phyloP scores from a whole-genome alignment of 1,140 invertebrate genomes.

The Penaeus indicus region DNA sequence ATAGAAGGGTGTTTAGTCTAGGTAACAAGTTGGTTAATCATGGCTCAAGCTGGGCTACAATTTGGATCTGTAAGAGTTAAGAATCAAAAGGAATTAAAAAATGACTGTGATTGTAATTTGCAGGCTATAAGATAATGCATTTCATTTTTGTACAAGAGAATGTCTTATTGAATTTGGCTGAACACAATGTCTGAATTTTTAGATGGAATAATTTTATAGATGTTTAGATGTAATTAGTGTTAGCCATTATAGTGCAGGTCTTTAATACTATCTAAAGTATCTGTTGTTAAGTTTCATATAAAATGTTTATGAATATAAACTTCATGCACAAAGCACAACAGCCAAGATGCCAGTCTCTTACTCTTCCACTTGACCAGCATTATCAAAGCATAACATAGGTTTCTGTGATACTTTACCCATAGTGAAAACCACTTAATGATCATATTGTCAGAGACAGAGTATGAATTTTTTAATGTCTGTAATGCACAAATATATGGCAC shows the following conservation, averaged over 20 bases:
- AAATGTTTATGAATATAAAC: neutral
- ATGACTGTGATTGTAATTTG: conserved; percentile 1
- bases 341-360: neutral
- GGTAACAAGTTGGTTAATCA: conserved; percentile 53
- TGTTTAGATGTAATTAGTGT: too few species aligned
- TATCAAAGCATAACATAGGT: conserved; percentile 56
- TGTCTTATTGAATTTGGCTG: too few species aligned
- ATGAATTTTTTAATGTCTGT: conserved; percentile 42
- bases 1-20: conserved; percentile 53
- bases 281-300: too few species aligned
- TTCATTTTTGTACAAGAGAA: too few species aligned
- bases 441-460: conserved; percentile 53
- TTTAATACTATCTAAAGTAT: too few species aligned
- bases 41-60: conserved; percentile 47
- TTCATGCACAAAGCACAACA: conserved; percentile 44
- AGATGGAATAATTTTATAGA: too few species aligned
- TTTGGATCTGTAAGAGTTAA: conserved; percentile 35
- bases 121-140: too few species aligned
- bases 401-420: conserved; percentile 58
- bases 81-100: conserved; percentile 42
- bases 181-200: too few species aligned
- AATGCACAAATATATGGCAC: conserved; percentile 42
- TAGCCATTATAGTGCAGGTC: too few species aligned
- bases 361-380: conserved; percentile 52
- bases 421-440: conserved; percentile 55